Evolutionary conservation across 2,113 vertebrate species (phyloP).

Genomic region (Xiphophorus hellerii): DNA sequence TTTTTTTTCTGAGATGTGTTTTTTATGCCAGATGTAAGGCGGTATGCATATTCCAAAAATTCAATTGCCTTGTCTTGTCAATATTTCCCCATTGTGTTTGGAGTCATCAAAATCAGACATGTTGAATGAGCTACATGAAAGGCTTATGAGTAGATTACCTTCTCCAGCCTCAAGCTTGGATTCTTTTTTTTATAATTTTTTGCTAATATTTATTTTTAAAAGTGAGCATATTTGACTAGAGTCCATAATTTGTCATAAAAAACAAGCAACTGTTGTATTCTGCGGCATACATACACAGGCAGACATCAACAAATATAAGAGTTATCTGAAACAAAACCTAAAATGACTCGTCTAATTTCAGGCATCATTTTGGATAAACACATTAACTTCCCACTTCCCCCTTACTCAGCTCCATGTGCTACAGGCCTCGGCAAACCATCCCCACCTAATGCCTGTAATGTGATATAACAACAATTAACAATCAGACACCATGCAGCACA

Average conservation of each 20-base stretch:
- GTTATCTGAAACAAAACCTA: slow-evolving; percentile 46
- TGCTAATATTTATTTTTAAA: not conserved
- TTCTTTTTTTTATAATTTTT: not conserved
- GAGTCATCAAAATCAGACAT: not conserved
- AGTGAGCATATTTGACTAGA: not conserved
- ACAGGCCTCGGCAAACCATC: slow-evolving; percentile 43
- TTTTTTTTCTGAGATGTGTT: too few relatives aligned
- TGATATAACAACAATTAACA: slow-evolving; percentile 77
- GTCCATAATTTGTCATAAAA: too few relatives aligned
- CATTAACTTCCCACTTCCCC: slow-evolving; percentile 43
- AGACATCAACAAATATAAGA: not conserved
- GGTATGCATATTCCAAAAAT: not conserved
- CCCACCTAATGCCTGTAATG: slow-evolving; percentile 55
- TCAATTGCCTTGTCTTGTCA: not conserved
- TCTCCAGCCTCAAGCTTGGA: not conserved
- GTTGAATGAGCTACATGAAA: not conserved
- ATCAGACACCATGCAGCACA: slow-evolving; percentile 60
- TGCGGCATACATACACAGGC: not conserved
- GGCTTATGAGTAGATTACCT: not conserved
- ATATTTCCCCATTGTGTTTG: not conserved
- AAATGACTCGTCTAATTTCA: slow-evolving; percentile 35
- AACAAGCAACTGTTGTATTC: not conserved
- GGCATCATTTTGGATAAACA: slow-evolving; percentile 58
- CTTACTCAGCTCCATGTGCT: slow-evolving; percentile 8
- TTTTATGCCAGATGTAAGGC: too few relatives aligned